A percentile compares a stretch with the other conserved stretches of the same genome.
These are phyloP conservation scores for Lophius piscatorius DNA, from an alignment of 2,113 vertebrate species.

Conservation along the genomic window DNA sequence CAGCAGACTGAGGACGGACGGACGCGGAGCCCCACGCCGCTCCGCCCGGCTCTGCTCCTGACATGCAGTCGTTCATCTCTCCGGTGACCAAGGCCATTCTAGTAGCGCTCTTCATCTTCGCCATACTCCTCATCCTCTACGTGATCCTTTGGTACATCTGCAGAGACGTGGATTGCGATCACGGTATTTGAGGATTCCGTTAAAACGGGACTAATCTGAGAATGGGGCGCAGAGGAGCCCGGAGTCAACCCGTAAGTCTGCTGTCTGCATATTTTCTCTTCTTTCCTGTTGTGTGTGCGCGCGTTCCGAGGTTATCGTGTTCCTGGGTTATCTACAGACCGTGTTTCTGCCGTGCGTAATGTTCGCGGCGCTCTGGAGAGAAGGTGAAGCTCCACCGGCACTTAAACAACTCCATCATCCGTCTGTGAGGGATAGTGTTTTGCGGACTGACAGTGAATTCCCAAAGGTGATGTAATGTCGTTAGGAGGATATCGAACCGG, in stretches of 20 bases:
- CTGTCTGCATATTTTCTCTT: conserved; percentile 1
- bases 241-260: conserved; percentile 78
- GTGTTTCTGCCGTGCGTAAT: conserved; percentile 53
- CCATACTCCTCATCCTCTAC: conserved; percentile 97
- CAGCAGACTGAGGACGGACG: conserved; percentile 68
- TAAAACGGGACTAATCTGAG: conserved; percentile 38
- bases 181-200: conserved; percentile 88
- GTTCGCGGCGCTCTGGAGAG: conserved; percentile 46
- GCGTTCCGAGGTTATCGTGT: too few relatives aligned
- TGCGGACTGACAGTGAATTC: conserved; percentile 11
- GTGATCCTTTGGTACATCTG: conserved; percentile 99
- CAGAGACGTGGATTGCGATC: conserved; percentile 97
- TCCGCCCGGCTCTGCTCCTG: conserved; percentile 79
- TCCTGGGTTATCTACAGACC: conserved; percentile 12
- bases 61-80: conserved; percentile 96
- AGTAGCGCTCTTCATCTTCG: conserved; percentile 96
- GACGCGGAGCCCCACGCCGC: conserved; percentile 73
- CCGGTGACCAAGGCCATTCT: conserved; percentile 96
- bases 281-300: conserved; percentile 4
- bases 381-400: conserved; percentile 50
- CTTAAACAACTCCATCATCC: conserved; percentile 21
- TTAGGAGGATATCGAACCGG: conserved; percentile 32
- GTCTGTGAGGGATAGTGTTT: background rate
- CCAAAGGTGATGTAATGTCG: conserved; percentile 70
- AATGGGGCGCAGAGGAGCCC: conserved; percentile 58